These are phyloP conservation scores for Protonibea diacanthus DNA, from an alignment of 2,797 vertebrate genomes.

Conservation along the genomic window DNA sequence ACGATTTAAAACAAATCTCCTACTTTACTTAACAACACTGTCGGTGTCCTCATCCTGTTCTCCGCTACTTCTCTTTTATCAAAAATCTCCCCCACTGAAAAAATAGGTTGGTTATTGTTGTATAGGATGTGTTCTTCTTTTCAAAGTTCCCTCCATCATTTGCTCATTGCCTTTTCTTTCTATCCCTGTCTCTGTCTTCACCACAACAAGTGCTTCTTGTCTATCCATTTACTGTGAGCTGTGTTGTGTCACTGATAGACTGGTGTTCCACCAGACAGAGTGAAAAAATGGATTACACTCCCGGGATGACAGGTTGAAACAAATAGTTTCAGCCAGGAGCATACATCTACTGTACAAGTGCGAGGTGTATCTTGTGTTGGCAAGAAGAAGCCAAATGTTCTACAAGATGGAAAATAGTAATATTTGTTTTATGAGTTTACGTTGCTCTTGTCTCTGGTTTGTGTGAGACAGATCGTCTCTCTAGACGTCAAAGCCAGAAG, in stretches of 20 bases:
- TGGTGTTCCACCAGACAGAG: constrained; percentile 50
- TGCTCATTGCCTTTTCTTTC: constrained; percentile 13
- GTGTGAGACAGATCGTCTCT: constrained; percentile 52
- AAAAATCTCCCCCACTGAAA: constrained; percentile 9
- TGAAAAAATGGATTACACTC: constrained; percentile 67
- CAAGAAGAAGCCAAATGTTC: constrained; percentile 45
- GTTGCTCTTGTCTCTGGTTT: constrained; percentile 43
- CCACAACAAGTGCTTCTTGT: constrained; percentile 35
- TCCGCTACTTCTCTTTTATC: constrained; percentile 24
- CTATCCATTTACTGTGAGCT: constrained; percentile 61
- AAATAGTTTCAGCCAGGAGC: constrained; percentile 57
- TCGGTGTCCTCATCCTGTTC: constrained; percentile 9
- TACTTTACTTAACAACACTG: not conserved
- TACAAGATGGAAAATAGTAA: constrained; percentile 43
- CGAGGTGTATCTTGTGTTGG: constrained; percentile 36
- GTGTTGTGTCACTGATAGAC: constrained; percentile 67
- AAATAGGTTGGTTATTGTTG: constrained; percentile 24
- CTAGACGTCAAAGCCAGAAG: constrained; percentile 31
- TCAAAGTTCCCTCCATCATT: constrained; percentile 25
- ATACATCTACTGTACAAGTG: constrained; percentile 64
- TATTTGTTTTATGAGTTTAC: constrained; percentile 60
- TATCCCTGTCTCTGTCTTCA: constrained; percentile 26
- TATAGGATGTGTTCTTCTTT: constrained; percentile 5
- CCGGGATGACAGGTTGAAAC: constrained; percentile 61
- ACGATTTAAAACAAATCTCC: constrained; percentile 28